Conservation (phyloP, 2,797 vertebrate genomes). For the Chrysocyon brachyurus region DNA sequence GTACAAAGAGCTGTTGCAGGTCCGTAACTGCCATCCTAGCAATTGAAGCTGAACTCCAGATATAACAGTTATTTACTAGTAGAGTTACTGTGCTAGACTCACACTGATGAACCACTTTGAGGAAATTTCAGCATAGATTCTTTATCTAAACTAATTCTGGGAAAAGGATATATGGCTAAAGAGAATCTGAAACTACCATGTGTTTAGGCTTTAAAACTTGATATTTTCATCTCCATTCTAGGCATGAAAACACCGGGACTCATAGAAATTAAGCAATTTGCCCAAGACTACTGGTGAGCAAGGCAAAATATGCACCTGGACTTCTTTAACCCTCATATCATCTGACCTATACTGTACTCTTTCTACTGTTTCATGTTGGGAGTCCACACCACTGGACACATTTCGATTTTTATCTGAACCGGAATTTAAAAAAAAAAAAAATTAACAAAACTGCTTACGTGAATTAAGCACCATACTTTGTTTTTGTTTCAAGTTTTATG, state of each 20-base stretch:
- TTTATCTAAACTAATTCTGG: slow-evolving; percentile 43
- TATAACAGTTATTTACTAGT: background rate
- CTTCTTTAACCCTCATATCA: background rate
- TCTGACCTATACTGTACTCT: background rate
- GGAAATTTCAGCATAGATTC: slow-evolving; percentile 4
- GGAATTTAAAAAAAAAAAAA: background rate
- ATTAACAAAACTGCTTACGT: background rate
- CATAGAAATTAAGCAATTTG: background rate
- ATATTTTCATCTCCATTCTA: background rate
- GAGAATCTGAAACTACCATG: slow-evolving; percentile 12
- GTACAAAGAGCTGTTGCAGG: background rate
- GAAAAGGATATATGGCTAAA: background rate
- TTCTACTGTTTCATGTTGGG: background rate
- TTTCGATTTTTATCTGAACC: background rate
- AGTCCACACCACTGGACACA: background rate
- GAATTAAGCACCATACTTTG: background rate
- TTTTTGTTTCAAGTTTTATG: background rate
- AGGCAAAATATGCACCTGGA: slow-evolving; percentile 65
- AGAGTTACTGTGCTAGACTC: background rate
- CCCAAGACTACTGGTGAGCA: background rate
- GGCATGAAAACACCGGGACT: background rate
- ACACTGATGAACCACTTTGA: background rate
- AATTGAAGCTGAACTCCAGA: background rate
- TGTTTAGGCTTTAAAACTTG: background rate
- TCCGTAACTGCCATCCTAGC: background rate